Evolutionary conservation across 2,113 vertebrate species (phyloP), one percentile per base, ranked within the genome.

Genomic region (Gobius niger): DNA sequence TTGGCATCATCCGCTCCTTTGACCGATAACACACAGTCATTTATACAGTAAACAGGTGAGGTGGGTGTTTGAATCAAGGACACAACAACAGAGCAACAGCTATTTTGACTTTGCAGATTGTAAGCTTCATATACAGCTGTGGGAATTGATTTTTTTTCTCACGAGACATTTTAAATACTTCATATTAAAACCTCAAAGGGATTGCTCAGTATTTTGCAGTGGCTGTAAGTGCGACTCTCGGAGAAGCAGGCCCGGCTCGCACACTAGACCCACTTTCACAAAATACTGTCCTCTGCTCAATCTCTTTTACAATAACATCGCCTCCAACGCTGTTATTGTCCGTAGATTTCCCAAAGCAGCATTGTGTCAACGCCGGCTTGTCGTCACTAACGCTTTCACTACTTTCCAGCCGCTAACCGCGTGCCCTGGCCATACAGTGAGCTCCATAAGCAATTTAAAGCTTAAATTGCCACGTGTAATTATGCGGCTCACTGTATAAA

Each of bases 401-500:
- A 7, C 44, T 63, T 51, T 76, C 9, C 34, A 81, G 59, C 59
- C 64, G 68, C 70, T 73, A 78, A 81, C 67, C 64, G 59, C n/a
- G 68, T 41, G 24, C 51, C 19, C 67, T 16, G 62, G 70, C 24
- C 11, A 77, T 34, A 78, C 85, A 86, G 82, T 89, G 89, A 86
- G 85, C 87, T 80, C 75, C 78, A 81, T 87, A 72, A 59, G 5
- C 41, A 12, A 75, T 51, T 8, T 16, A 2, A 52, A 9, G 49
- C 47, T 4, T 34, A 11, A 46, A 18, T 9, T 34, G 10, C 7
- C 19, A 34, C 40, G 40, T 42, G 9, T 65, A 72, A 9, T 51
- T 65, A 68, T 83, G 79, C 76, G 66, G 80, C 86, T 88, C 87
- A 87, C 85, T 86, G 87, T 85, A 77, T 16, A 18, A 72, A 74